Evolutionary conservation across 1,140 invertebrate genomes (phyloP).

Genomic region (Stenopsyche tienmushanensis): DNA sequence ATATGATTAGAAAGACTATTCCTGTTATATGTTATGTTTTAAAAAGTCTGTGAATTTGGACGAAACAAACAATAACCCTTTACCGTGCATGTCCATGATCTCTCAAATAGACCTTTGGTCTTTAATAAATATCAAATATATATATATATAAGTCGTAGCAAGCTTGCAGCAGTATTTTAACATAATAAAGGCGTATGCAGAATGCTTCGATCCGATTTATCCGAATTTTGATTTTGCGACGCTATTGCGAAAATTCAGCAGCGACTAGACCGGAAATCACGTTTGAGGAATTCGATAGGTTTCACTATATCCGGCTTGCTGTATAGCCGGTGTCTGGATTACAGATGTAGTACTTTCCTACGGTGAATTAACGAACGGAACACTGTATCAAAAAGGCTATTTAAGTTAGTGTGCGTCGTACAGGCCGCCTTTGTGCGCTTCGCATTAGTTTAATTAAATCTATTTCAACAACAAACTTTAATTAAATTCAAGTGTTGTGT

Average conservation of each 20-base stretch:
- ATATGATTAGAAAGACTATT: too few species aligned
- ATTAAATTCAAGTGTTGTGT: slow-evolving; percentile 43
- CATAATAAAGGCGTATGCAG: too few species aligned
- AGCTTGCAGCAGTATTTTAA: too few species aligned
- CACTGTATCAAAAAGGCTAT: slow-evolving; percentile 42
- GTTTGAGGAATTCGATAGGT: not conserved
- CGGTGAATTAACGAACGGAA: too few species aligned
- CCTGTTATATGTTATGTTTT: too few species aligned
- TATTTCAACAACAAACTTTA: slow-evolving; percentile 43
- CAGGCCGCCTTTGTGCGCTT: slow-evolving; percentile 37
- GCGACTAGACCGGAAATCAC: not conserved
- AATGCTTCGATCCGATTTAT: too few species aligned
- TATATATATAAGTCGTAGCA: too few species aligned
- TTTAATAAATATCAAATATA: too few species aligned
- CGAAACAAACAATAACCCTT: too few species aligned
- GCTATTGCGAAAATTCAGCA: not conserved
- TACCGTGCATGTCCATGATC: too few species aligned
- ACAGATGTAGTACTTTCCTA: not conserved
- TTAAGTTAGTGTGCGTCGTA: slow-evolving; percentile 39
- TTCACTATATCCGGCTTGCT: not conserved
- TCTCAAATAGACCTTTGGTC: too few species aligned
- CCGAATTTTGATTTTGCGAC: not conserved
- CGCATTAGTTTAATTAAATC: slow-evolving; percentile 43
- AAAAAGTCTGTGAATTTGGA: too few species aligned
- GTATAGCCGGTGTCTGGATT: not conserved